Conservation (phyloP, 2,113 vertebrate genomes). For the Alexandromys fortis region DNA sequence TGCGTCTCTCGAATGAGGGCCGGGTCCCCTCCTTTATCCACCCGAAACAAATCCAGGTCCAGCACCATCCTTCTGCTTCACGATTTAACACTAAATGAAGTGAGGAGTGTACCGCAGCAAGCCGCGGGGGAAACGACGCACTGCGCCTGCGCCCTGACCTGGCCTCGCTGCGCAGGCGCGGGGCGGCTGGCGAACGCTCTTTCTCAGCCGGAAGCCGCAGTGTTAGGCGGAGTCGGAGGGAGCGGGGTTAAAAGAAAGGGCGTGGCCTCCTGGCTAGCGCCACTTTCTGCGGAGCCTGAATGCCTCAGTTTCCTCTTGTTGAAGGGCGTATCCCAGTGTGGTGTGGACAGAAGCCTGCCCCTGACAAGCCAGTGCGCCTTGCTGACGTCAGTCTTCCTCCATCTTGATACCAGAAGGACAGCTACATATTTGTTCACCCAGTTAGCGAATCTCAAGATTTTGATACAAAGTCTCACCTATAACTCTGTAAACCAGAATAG, state of each 20-base stretch:
- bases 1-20: conserved; percentile 92
- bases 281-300: neutral
- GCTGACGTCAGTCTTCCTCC: neutral
- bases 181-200: neutral
- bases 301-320: neutral
- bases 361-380: neutral
- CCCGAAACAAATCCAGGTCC: conserved; percentile 94
- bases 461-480: neutral
- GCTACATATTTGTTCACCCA: neutral
- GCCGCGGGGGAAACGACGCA: neutral
- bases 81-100: neutral
- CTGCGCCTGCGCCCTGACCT: conserved; percentile 58
- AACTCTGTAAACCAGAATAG: neutral
- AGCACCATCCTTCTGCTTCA: conserved; percentile 90
- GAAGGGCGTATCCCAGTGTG: neutral
- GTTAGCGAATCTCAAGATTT: neutral
- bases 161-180: conserved; percentile 41
- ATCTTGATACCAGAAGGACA: neutral
- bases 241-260: rapidly evolving
- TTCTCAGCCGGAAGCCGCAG: neutral
- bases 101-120: rapidly evolving
- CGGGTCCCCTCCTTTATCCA: conserved; percentile 96
- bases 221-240: rapidly evolving
- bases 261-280: neutral
- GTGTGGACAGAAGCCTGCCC: neutral